Percentiles rank a stretch among this genome's conserved stretches.
Conservation (phyloP, 2,797 vertebrate genomes). For the Onychomys leucogaster region DNA sequence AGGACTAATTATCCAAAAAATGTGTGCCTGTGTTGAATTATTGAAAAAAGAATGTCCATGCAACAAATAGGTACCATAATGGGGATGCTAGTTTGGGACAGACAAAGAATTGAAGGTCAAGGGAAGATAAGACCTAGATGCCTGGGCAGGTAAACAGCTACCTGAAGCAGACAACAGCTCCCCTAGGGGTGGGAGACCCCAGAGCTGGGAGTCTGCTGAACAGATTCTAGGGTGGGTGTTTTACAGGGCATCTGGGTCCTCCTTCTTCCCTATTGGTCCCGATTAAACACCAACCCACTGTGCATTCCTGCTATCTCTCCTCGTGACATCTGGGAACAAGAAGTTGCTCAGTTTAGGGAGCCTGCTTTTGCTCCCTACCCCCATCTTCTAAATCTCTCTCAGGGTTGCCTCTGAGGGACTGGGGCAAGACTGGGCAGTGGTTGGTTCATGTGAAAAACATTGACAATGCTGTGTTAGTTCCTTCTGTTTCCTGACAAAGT, state of each 20-base stretch:
- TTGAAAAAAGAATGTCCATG: not conserved
- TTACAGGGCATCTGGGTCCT: not conserved
- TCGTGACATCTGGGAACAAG: not conserved
- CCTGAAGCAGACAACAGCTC: not conserved
- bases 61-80: not conserved
- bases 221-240: not conserved
- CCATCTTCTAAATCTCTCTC: not conserved
- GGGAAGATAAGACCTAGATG: not conserved
- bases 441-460: not conserved
- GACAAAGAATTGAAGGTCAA: not conserved
- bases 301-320: not conserved
- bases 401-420: not conserved
- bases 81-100: not conserved
- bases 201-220: not conserved
- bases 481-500: not conserved
- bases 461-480: not conserved
- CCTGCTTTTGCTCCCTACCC: not conserved
- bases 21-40: not conserved
- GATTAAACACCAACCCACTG: not conserved
- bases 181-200: not conserved
- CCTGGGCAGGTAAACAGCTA: not conserved
- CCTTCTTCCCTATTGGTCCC: not conserved
- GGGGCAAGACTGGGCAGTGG: not conserved
- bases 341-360: not conserved
- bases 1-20: not conserved